Evolutionary conservation across 1,140 invertebrate species (phyloP).

Genomic region (Parapsyche elsis): DNA sequence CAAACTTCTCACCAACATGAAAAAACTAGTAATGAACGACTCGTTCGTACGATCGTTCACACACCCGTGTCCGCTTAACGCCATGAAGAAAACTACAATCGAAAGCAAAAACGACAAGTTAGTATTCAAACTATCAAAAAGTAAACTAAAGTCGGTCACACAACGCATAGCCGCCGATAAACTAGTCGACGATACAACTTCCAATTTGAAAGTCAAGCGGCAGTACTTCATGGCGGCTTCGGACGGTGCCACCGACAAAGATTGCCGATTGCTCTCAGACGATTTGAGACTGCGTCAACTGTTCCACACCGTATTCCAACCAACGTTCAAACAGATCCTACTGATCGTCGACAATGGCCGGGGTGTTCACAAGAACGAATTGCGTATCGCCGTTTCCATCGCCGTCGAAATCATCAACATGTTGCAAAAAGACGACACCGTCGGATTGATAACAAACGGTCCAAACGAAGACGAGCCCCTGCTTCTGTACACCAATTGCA

Average conservation of each 20-base stretch:
- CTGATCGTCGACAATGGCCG: slow-evolving; percentile 63
- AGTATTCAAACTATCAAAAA: slow-evolving; percentile 46
- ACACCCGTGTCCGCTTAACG: slow-evolving; percentile 65
- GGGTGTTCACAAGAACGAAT: slow-evolving; percentile 57
- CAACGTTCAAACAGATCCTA: slow-evolving; percentile 62
- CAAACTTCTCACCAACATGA: slow-evolving; percentile 31
- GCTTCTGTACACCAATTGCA: slow-evolving; percentile 53
- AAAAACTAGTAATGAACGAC: slow-evolving; percentile 33
- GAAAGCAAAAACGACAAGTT: slow-evolving; percentile 60
- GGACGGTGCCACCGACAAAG: slow-evolving; percentile 65
- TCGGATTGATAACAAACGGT: slow-evolving; percentile 48
- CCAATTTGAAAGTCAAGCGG: slow-evolving; percentile 66
- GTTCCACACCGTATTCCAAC: slow-evolving; percentile 64
- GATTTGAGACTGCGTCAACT: slow-evolving; percentile 62
- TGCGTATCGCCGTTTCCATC: slow-evolving; percentile 62
- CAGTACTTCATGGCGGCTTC: slow-evolving; percentile 64
- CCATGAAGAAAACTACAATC: slow-evolving; percentile 63
- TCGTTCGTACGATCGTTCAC: slow-evolving; percentile 60
- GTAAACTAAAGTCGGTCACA: slow-evolving; percentile 34
- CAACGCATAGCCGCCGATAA: slow-evolving; percentile 58
- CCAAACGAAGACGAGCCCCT: slow-evolving; percentile 6
- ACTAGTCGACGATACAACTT: slow-evolving; percentile 60
- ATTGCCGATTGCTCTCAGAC: slow-evolving; percentile 62
- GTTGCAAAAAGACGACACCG: slow-evolving; percentile 60
- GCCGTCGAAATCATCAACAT: slow-evolving; percentile 62